These are phyloP conservation scores for Ornithorhynchus anatinus DNA, from an alignment of 2,113 vertebrate genomes.

Conservation along the genomic window DNA sequence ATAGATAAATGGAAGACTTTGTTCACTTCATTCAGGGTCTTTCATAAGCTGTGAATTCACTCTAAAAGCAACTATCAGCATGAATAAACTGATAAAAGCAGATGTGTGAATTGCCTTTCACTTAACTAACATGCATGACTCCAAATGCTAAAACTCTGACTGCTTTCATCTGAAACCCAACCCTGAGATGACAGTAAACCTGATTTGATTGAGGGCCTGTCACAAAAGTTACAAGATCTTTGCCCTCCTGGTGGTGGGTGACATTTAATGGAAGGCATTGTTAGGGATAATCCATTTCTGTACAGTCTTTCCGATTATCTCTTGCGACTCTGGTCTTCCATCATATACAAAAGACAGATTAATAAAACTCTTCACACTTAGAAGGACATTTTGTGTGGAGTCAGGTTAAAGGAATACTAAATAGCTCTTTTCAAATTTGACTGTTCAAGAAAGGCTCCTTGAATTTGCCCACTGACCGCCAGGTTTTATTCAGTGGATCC, in stretches of 20 bases:
- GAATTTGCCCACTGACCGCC: neutral
- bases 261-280: slow-evolving; percentile 52
- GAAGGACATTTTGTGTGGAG: neutral
- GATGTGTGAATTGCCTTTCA: slow-evolving; percentile 61
- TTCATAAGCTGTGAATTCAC: slow-evolving; percentile 57
- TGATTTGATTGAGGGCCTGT: slow-evolving; percentile 41
- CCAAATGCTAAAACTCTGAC: slow-evolving; percentile 40
- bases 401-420: neutral
- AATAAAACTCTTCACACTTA: neutral
- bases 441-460: neutral
- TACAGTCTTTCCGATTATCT: slow-evolving; percentile 37
- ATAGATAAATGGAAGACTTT: slow-evolving; percentile 50
- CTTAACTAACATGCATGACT: slow-evolving; percentile 60
- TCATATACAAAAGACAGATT: slow-evolving; percentile 19
- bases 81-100: slow-evolving; percentile 70
- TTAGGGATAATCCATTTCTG: slow-evolving; percentile 31
- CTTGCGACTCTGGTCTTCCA: neutral
- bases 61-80: slow-evolving; percentile 66
- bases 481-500: neutral
- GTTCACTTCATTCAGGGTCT: slow-evolving; percentile 56
- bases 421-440: neutral
- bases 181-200: slow-evolving; percentile 49
- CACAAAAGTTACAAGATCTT: slow-evolving; percentile 40
- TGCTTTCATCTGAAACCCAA: slow-evolving; percentile 45
- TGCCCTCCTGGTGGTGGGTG: slow-evolving; percentile 31